Conservation (phyloP, 64 coral and sea anemone species). For the Acropora yongei region DNA sequence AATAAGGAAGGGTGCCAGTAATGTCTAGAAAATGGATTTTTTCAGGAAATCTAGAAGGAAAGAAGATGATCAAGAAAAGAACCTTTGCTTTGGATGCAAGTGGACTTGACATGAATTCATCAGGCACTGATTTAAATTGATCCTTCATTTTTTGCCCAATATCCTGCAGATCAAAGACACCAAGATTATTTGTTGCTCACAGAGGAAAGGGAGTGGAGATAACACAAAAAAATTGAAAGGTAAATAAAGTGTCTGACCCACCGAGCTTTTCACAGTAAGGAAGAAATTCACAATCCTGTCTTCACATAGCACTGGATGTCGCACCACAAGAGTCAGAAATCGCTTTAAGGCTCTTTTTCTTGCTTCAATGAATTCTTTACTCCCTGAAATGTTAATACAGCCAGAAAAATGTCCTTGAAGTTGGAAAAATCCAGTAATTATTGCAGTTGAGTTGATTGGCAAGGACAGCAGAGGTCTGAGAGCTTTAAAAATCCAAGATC, state of each 20-base stretch:
- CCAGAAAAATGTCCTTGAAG: neutral
- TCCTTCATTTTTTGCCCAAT: constrained; percentile 98
- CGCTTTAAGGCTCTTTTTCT: constrained; percentile 85
- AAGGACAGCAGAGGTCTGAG: no score
- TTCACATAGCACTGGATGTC: constrained; percentile 89
- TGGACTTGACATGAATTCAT: constrained; percentile 98
- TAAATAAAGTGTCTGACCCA: constrained; percentile 33
- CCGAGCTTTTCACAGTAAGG: constrained; percentile 94
- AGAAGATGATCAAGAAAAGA: neutral
- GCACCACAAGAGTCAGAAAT: constrained; percentile 87
- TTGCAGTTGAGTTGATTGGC: no score
- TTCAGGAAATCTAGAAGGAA: neutral
- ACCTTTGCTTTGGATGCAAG: constrained; percentile 86
- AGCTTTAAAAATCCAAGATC: no score
- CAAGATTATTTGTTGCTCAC: no score
- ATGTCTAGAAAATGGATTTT: neutral
- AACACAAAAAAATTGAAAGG: neutral
- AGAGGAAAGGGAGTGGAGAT: neutral
- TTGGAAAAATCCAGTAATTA: no score
- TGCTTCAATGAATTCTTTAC: constrained; percentile 99
- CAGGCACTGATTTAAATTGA: constrained; percentile 90
- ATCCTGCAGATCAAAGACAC: constrained; percentile 58
- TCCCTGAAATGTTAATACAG: constrained; percentile 58
- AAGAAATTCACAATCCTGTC: constrained; percentile 96
- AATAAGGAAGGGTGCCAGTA: neutral